Evolutionary conservation across 2,113 vertebrate genomes (phyloP).

Genomic region (Sapayoa aenigma): DNA sequence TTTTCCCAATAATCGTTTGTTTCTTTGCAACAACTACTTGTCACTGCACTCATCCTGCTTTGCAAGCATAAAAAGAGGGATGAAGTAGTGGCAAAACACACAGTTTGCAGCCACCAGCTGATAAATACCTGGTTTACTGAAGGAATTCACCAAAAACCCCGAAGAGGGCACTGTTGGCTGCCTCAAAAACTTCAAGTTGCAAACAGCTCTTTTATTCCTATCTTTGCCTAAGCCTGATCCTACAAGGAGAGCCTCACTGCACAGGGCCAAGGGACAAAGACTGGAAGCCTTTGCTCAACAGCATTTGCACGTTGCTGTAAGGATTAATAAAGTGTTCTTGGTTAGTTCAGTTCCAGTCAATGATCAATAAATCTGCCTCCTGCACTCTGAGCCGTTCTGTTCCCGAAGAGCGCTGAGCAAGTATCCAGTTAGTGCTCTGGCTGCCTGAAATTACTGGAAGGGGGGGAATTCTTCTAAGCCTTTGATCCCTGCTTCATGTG

Average conservation of each 20-base stretch:
- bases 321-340: neutral
- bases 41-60: neutral
- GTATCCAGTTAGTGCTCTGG: neutral
- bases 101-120: neutral
- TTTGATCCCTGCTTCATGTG: too few species aligned
- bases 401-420: neutral
- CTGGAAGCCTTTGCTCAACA: neutral
- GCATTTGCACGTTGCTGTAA: neutral
- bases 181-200: neutral
- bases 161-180: slow-evolving; percentile 41
- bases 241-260: accelerated
- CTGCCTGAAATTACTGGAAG: neutral
- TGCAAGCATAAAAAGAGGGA: neutral
- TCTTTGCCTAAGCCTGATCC: neutral
- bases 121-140: neutral
- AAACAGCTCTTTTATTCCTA: accelerated
- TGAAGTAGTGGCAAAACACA: neutral
- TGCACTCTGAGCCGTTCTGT: neutral
- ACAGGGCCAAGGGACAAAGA: neutral
- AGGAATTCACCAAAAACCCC: neutral
- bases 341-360: neutral
- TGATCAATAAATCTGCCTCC: neutral
- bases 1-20: neutral
- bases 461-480: neutral
- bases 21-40: neutral